Evolutionary conservation across 2,113 vertebrate species (phyloP).

Genomic region (Scytalopus superciliaris): DNA sequence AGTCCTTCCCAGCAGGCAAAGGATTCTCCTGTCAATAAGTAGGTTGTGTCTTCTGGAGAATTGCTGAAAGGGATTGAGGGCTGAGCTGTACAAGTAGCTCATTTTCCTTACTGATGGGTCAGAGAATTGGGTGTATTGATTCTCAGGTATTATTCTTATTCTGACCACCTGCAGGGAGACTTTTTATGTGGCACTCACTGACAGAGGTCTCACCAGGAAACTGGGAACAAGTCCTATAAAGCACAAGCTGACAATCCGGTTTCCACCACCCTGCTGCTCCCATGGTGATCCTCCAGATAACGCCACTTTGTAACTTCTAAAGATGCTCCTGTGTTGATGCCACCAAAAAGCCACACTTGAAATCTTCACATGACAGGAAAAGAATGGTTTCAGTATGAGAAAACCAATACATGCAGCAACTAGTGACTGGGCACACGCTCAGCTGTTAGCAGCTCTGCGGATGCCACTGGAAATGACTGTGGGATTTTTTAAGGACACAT

Average conservation of each 20-base stretch:
- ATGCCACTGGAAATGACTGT: constrained; percentile 42
- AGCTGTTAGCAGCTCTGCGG: background rate
- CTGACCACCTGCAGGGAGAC: background rate
- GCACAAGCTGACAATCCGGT: background rate
- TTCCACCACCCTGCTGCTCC: background rate
- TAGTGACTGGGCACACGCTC: background rate
- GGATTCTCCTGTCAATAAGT: background rate
- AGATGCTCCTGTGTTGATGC: background rate
- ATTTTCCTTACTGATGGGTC: background rate
- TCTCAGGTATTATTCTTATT: background rate
- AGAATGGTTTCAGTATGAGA: background rate
- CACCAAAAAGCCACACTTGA: background rate
- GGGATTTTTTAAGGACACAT: constrained; percentile 53
- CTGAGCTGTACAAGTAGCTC: background rate
- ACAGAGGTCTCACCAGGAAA: background rate
- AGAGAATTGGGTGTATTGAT: background rate
- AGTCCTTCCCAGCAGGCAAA: background rate
- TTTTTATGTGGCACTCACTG: background rate
- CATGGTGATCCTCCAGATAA: background rate
- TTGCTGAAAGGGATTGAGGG: background rate
- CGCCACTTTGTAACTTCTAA: background rate
- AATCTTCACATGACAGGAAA: background rate
- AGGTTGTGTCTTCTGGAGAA: background rate
- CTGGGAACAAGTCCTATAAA: background rate
- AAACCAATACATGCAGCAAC: background rate